Evolutionary conservation across 2,797 vertebrate genomes (phyloP).

Genomic region (Potorous gilbertii): DNA sequence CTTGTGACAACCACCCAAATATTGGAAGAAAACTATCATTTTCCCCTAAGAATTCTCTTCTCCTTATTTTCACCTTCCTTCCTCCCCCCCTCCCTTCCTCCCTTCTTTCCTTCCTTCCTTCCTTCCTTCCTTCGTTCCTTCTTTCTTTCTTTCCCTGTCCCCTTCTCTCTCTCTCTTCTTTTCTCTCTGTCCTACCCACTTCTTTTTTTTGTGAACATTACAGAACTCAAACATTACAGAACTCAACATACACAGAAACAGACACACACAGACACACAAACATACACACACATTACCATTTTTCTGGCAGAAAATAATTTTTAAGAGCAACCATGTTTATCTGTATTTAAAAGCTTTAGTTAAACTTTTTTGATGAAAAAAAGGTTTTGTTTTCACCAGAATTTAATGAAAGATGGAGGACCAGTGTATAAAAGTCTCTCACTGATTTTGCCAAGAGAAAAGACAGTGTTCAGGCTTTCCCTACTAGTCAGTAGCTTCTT

Average conservation of each 20-base stretch:
- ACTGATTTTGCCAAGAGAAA: background rate
- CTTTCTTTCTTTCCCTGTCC: fast-evolving
- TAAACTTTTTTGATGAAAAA: background rate
- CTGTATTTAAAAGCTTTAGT: too few species aligned
- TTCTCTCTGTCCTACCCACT: background rate
- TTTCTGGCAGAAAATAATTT: too few species aligned
- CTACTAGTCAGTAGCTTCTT: background rate
- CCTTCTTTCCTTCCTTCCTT: too few species aligned
- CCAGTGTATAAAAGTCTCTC: background rate
- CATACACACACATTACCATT: too few species aligned
- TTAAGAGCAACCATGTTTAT: too few species aligned
- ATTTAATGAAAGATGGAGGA: background rate
- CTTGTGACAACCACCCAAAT: conserved; percentile 1
- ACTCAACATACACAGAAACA: too few species aligned
- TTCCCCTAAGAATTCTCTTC: background rate
- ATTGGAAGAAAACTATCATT: background rate
- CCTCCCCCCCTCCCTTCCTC: background rate
- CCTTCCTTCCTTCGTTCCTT: fast-evolving
- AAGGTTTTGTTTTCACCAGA: background rate
- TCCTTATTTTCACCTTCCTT: background rate
- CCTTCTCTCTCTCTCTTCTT: background rate
- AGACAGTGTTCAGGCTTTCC: fast-evolving
- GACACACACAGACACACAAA: too few species aligned
- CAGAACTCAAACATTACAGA: too few species aligned
- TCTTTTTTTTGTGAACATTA: background rate